These are phyloP conservation scores for Parus major DNA, from an alignment of 2,113 vertebrate species.

Conservation along the genomic window DNA sequence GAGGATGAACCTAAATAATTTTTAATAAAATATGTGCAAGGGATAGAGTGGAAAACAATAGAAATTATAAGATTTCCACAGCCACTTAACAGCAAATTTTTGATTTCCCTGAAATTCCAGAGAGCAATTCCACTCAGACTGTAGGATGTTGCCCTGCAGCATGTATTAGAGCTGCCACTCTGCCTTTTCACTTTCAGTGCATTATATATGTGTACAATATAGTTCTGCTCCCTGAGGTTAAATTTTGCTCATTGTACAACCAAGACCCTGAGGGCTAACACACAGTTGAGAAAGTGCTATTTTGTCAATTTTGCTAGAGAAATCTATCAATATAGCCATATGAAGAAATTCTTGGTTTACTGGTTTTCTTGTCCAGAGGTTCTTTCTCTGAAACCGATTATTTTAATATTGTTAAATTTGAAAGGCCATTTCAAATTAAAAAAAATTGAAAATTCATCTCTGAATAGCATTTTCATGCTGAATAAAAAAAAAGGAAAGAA, in stretches of 20 bases:
- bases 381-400: not conserved
- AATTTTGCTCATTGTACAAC: constrained; percentile 43
- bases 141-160: constrained; percentile 55
- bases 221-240: constrained; percentile 25
- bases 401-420: not conserved
- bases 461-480: not conserved
- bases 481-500: not conserved
- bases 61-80: constrained; percentile 60
- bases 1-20: constrained; percentile 15
- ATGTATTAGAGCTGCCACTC: constrained; percentile 52
- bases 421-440: not conserved
- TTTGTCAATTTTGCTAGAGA: constrained; percentile 43
- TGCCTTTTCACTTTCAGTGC: constrained; percentile 27
- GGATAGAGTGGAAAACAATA: constrained; percentile 29
- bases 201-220: constrained; percentile 56
- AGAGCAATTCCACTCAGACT: constrained; percentile 51
- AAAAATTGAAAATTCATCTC: not conserved
- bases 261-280: constrained; percentile 9
- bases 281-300: constrained; percentile 22
- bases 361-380: not conserved
- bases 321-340: not conserved
- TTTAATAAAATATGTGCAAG: constrained; percentile 56
- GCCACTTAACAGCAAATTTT: constrained; percentile 45
- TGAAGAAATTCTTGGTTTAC: constrained; percentile 27
- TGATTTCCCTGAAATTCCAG: constrained; percentile 68